These are phyloP conservation scores for Mormyrops boulengeri DNA, from an alignment of 2,797 vertebrate genomes.

Conservation along the genomic window DNA sequence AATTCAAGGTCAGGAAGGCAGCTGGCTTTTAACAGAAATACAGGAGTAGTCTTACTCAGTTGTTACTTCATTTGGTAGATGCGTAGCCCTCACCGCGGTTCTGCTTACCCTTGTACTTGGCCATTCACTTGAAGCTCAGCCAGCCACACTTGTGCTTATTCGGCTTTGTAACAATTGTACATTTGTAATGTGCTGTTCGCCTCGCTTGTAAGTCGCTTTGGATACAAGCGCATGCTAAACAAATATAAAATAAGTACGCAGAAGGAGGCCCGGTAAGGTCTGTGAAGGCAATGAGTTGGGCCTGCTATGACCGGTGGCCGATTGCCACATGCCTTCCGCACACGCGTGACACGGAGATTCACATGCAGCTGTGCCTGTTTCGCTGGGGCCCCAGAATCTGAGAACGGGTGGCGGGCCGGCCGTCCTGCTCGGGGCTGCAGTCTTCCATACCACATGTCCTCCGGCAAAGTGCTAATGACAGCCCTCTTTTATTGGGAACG, in stretches of 20 bases:
- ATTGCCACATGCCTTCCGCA: background rate
- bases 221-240: background rate
- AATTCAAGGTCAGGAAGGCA: conserved; percentile 35
- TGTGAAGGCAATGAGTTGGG: background rate
- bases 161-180: background rate
- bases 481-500: conserved; percentile 16
- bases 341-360: conserved; percentile 16
- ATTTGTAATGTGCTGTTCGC: background rate
- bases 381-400: background rate
- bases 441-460: conserved; percentile 24
- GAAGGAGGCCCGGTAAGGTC: background rate
- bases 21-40: background rate
- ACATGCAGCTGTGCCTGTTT: background rate
- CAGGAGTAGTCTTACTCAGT: background rate
- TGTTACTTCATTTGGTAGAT: background rate
- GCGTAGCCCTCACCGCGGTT: background rate
- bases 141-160: background rate
- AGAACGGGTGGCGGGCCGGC: conserved; percentile 24
- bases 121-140: background rate
- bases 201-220: background rate
- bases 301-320: background rate
- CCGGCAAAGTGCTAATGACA: conserved; percentile 24
- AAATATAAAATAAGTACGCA: background rate
- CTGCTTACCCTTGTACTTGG: background rate
- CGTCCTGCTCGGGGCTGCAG: conserved; percentile 21